These are phyloP conservation scores for Brachionus rubens DNA, from an alignment of 1,140 invertebrate genomes.

Conservation along the genomic window DNA sequence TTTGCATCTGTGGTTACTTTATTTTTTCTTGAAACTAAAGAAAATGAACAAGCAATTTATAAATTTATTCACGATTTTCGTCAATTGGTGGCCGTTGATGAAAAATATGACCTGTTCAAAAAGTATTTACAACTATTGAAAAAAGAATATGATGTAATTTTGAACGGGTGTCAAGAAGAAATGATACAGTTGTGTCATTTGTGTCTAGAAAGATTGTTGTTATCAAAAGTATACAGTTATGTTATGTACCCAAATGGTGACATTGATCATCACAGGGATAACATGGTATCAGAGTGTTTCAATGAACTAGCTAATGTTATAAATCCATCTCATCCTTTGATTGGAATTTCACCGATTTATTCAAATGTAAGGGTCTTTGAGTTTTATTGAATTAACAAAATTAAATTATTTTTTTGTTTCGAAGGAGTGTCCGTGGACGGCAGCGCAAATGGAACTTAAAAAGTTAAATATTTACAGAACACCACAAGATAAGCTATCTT, in stretches of 20 bases:
- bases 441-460: slow-evolving; percentile 85
- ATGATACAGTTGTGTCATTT: slow-evolving; percentile 67
- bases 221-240: slow-evolving; percentile 82
- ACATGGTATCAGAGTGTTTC: slow-evolving; percentile 78
- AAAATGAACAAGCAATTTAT: slow-evolving; percentile 36
- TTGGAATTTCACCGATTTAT: slow-evolving; percentile 72
- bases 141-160: slow-evolving; percentile 60
- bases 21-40: slow-evolving; percentile 38
- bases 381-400: neutral
- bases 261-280: slow-evolving; percentile 84
- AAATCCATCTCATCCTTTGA: slow-evolving; percentile 76
- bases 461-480: slow-evolving; percentile 90
- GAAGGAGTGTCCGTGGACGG: slow-evolving; percentile 92
- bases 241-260: slow-evolving; percentile 95
- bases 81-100: slow-evolving; percentile 61
- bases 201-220: slow-evolving; percentile 65
- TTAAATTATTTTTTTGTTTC: slow-evolving; percentile 51
- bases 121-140: slow-evolving; percentile 65
- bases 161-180: slow-evolving; percentile 65
- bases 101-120: slow-evolving; percentile 63
- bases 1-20: slow-evolving; percentile 1
- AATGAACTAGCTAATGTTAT: slow-evolving; percentile 74
- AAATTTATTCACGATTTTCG: slow-evolving; percentile 75
- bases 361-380: slow-evolving; percentile 49
- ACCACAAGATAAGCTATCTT: slow-evolving; percentile 85